Evolutionary conservation across 2,797 vertebrate species (phyloP), one percentile per base, ranked within the genome.

Genomic region (Crenuchus spilurus): DNA sequence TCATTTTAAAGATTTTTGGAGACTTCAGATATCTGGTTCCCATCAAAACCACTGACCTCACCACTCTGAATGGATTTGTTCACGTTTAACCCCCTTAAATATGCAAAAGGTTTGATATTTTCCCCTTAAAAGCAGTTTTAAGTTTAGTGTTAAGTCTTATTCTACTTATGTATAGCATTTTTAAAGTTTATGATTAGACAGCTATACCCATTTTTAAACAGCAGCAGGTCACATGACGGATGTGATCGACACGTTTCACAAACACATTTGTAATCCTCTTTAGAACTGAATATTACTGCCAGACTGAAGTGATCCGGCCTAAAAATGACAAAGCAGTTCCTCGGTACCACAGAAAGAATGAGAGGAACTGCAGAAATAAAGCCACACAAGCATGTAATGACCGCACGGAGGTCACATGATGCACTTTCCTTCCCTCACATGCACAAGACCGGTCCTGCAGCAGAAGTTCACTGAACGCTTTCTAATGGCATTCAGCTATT

Each of bases 191-290:
- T 5, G 41, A 44, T n/a, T 13, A 16, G 41, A 1, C 42, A 46
- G n/a, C 4, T 4, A 6, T 22, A 51, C 46, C 7, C 1, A 22
- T n/a, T 44, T 18, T 44, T 46, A 18, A 7, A 18, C 51, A 28
- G 51, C 51, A 16, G 13, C 24, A 3, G n/a, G 8, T 33, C 30
- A 55, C 42, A 60, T 57, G 67, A 70, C 30, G 11, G 30, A 35
- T 20, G 13, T 24, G 11, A 42, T 57, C 51, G 13, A 18, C 58
- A 62, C 39, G 37, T 69, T 51, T 72, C 33, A 54, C 62, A 30
- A 51, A 13, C 33, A 49, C 51, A 58, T 22, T 2, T 22, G 24
- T 73, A 83, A 87, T 85, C 82, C 76, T 70, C 73, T 72, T 82
- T 74, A 73, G 42, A 79, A 33, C 70, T 72, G 58, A 48, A 65